Evolutionary conservation across 2,113 vertebrate species (phyloP), one percentile per base, ranked within the genome.

Genomic region (Thinocorus orbignyianus): DNA sequence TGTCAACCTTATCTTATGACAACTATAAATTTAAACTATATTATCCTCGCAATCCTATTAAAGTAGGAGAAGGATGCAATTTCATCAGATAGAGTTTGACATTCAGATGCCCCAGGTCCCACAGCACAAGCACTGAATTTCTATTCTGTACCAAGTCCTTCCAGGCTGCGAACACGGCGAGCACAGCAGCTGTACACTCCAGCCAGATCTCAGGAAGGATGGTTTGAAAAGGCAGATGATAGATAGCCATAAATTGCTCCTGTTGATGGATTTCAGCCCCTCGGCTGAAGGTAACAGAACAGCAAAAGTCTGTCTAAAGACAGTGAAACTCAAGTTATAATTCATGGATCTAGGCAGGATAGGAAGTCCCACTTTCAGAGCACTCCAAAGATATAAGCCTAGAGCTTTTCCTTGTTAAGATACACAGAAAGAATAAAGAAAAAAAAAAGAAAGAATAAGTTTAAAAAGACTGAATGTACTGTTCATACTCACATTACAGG

Each of bases 11-110:
- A 91, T 83, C 86, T 95, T 91, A 96, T 68, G 49, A 94, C 92
- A 97, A 90, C 93, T 93, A 77, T 95, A 97, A 97, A 95, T 97
- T 87, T 81, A 82, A 96, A 94, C 60, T 93, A 84, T 86, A 95
- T 92, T 96, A 94, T 60, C 54, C 81, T 54, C 49, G 5, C 44
- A 88, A 87, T 96, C 79, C 81, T 81, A 93, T 90, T 97, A 93
- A 96, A 97, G 76, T 37, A 80, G 69, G 58, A 87, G 30, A 96
- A 96, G 76, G 95, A 96, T 41, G 64, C 62, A 83, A 91, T 95
- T 79, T 90, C 80, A 77, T 88, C 80, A 66, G 66, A 81, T 60
- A 54, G 49, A 94, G 58, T 80, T 8, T 89, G 90, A 96, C 86
- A 97, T 87, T 91, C 82, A 93, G 79, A 70, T 82, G 58, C 54